Base-by-base conservation (phyloP, 2,888 invertebrate species). In the Julus scanicus region DNA sequence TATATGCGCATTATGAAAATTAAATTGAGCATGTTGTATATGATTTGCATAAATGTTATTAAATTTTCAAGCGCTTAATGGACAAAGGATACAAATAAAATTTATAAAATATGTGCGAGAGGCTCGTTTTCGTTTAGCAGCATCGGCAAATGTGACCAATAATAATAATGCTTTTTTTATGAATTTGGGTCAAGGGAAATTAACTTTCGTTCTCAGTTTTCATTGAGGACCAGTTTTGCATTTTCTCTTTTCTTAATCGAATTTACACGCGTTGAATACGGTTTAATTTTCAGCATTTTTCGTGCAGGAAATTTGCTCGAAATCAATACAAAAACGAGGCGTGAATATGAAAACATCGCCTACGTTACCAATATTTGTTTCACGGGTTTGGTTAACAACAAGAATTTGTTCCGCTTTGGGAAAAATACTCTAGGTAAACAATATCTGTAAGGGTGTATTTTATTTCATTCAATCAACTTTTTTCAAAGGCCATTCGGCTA, bases 101-200 rank as follows among this genome's bases (percentile, higher is more conserved):
- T 15, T 63, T 48, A 1, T 29, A 29, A 48, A 48, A 48, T 13
- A 13, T 8, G 63, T 4, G 3, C n/a, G 63, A 63, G 63, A 63
- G n/a, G 63, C 17, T 17, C 63, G 3, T 17, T 48, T 63, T 17
- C 63, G 63, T 6, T 63, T n/a, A n/a, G n/a, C n/a, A 4, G n/a
- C 63, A n/a, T n/a, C n/a, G 63, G 63, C 63, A 63, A 63, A n/a
- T 63, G n/a, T 17, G 63, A 8, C 63, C 29, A 29, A 29, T 29
- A 29, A 29, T 29, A 71, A n/a, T 6, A 71, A 71, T 71, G 71
- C 71, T 29, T 71, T 13, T 71, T 71, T 71, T 17, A 71, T 71
- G 71, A 29, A 71, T 29, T 71, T 71, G 71, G 71, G 71, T 71
- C 71, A 71, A 71, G 71, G 71, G 71, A 71, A 71, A 71, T 71